Evolutionary conservation across 2,113 vertebrate genomes (phyloP).

Genomic region (Chlamydotis undulata): DNA sequence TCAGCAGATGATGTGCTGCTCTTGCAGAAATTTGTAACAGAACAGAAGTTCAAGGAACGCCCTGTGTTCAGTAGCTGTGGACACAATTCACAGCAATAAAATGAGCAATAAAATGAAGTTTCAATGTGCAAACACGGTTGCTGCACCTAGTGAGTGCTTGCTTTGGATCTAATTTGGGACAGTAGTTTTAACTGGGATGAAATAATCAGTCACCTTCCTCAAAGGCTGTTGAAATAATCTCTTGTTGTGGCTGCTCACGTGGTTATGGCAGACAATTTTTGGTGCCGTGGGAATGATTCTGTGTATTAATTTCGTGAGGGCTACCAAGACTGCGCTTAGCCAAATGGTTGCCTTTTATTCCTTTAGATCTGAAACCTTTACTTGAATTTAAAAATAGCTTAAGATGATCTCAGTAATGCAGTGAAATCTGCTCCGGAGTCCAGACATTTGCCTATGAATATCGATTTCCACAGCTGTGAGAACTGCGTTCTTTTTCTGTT

Average conservation of each 20-base stretch:
- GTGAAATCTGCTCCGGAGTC: neutral
- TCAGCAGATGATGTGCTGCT: neutral
- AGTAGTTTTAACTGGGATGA: neutral
- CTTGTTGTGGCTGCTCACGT: neutral
- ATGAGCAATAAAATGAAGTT: neutral
- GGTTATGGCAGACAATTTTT: neutral
- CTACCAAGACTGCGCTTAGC: neutral
- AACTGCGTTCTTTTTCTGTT: neutral
- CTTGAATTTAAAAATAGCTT: neutral
- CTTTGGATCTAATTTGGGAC: neutral
- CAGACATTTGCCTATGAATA: neutral
- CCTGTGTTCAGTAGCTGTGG: neutral
- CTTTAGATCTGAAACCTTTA: neutral
- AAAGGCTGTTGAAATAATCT: neutral
- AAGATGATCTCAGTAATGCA: neutral
- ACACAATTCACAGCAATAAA: neutral
- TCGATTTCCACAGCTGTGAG: neutral
- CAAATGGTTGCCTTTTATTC: neutral
- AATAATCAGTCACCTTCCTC: neutral
- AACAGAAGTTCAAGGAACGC: neutral
- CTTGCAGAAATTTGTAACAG: neutral
- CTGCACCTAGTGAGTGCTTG: neutral
- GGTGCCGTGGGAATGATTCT: neutral
- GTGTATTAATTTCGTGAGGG: neutral
- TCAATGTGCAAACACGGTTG: accelerated